Percentiles rank a stretch among this genome's conserved stretches.
These are phyloP conservation scores for Phenacoccus solenopsis DNA, from an alignment of 1,140 invertebrate species.

Conservation along the genomic window DNA sequence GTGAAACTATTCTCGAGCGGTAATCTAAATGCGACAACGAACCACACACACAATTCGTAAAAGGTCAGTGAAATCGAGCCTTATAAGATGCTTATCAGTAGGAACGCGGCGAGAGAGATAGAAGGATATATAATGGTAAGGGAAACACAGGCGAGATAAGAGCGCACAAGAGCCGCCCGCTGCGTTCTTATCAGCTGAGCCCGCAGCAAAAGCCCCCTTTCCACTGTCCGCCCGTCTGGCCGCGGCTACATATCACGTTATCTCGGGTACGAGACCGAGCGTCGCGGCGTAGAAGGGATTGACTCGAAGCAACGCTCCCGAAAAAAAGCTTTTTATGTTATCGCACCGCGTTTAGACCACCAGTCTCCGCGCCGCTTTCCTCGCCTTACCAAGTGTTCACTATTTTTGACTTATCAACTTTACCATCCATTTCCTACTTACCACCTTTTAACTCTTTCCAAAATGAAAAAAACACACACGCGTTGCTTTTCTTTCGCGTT, in stretches of 20 bases:
- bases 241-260: slow-evolving; percentile 8
- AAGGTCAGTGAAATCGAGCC: slow-evolving; percentile 17
- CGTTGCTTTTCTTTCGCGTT: neutral
- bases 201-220: slow-evolving; percentile 13
- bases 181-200: slow-evolving; percentile 11
- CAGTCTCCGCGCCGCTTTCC: neutral
- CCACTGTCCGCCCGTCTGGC: neutral
- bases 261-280: slow-evolving; percentile 4
- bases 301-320: slow-evolving; percentile 3
- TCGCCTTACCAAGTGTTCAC: slow-evolving; percentile 6
- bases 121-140: neutral
- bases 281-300: slow-evolving; percentile 4
- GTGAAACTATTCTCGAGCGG: neutral
- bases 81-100: slow-evolving; percentile 7
- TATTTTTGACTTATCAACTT: slow-evolving; percentile 18
- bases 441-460: slow-evolving; percentile 9
- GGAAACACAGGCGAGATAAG: slow-evolving; percentile 6
- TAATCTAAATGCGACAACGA: slow-evolving; percentile 12
- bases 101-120: neutral
- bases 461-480: neutral
- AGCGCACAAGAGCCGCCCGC: slow-evolving; percentile 9
- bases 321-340: slow-evolving; percentile 17
- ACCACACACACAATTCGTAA: neutral
- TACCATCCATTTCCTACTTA: slow-evolving; percentile 12
- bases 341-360: slow-evolving; percentile 7